Percentiles rank a stretch among this genome's conserved stretches.
phyloP scores from a whole-genome alignment of 2,888 invertebrate species.

The Yponomeuta cagnagella region DNA sequence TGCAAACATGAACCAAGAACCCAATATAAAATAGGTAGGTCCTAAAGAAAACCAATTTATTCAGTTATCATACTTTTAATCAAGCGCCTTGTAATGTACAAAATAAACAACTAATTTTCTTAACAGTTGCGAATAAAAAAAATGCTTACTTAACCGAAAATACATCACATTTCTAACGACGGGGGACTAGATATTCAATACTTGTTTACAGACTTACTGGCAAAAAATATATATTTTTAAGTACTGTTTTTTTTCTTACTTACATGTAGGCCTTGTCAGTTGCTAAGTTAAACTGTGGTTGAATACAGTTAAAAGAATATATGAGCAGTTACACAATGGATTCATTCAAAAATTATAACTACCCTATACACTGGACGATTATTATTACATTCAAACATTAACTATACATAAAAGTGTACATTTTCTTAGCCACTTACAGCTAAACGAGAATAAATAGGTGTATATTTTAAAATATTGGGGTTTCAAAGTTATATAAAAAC shows the following conservation, averaged over 20 bases:
- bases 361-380: conserved; percentile 30
- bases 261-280: conserved; percentile 13
- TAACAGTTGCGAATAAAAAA: not conserved
- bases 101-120: not conserved
- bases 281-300: not conserved
- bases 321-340: not conserved
- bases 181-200: conserved; percentile 24
- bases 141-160: not conserved
- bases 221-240: conserved; percentile 19
- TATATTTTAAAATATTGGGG: conserved; percentile 14
- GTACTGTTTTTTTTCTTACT: not conserved
- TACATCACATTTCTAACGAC: conserved; percentile 39
- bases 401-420: conserved; percentile 15
- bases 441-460: conserved; percentile 10
- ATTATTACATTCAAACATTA: conserved; percentile 22
- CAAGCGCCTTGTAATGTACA: not conserved
- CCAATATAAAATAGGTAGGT: not conserved
- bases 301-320: no score
- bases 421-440: conserved; percentile 5
- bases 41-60: not conserved
- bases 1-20: no score
- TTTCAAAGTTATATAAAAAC: conserved; percentile 12
- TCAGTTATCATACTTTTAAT: conserved; percentile 10
- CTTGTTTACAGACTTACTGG: conserved; percentile 27
- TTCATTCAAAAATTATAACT: conserved; percentile 11